phyloP scores from a whole-genome alignment of 2,888 invertebrate species.

The Stenoptilia bipunctidactyla region DNA sequence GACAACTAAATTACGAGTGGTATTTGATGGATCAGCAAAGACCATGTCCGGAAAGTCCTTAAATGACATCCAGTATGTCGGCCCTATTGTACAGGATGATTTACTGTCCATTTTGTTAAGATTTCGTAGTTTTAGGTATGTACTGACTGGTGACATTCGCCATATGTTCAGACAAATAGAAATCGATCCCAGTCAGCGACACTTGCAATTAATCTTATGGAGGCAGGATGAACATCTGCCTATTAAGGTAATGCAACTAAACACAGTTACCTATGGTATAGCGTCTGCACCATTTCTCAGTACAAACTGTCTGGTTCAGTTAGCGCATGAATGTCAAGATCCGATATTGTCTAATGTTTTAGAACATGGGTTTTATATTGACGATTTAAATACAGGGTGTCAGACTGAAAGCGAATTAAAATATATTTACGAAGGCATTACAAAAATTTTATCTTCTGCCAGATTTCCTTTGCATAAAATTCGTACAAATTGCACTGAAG shows the following conservation, averaged over 20 bases:
- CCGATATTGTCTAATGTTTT: no score
- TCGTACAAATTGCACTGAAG: no score
- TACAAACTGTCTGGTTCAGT: slow-evolving; percentile 19
- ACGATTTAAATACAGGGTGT: no score
- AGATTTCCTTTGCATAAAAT: no score
- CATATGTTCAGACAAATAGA: slow-evolving; percentile 19
- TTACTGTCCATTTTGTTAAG: slow-evolving; percentile 23
- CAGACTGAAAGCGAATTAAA: no score
- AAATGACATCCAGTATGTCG: slow-evolving; percentile 23
- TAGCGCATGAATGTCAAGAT: no score
- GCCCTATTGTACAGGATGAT: slow-evolving; percentile 25
- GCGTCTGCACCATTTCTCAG: slow-evolving; percentile 12
- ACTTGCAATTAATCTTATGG: slow-evolving; percentile 32
- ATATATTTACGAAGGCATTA: no score
- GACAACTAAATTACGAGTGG: slow-evolving; percentile 26
- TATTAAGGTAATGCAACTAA: slow-evolving; percentile 7
- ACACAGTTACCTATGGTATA: slow-evolving; percentile 7
- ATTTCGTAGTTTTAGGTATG: slow-evolving; percentile 20
- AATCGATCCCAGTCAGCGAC: slow-evolving; percentile 8
- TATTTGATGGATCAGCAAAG: slow-evolving; percentile 25
- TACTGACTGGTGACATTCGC: slow-evolving; percentile 28
- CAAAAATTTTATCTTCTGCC: no score
- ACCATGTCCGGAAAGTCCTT: slow-evolving; percentile 21
- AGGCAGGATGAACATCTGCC: slow-evolving; percentile 13
- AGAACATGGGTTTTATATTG: no score